These are phyloP conservation scores for Oryzias sinensis DNA, from an alignment of 2,797 vertebrate genomes.

Conservation along the genomic window DNA sequence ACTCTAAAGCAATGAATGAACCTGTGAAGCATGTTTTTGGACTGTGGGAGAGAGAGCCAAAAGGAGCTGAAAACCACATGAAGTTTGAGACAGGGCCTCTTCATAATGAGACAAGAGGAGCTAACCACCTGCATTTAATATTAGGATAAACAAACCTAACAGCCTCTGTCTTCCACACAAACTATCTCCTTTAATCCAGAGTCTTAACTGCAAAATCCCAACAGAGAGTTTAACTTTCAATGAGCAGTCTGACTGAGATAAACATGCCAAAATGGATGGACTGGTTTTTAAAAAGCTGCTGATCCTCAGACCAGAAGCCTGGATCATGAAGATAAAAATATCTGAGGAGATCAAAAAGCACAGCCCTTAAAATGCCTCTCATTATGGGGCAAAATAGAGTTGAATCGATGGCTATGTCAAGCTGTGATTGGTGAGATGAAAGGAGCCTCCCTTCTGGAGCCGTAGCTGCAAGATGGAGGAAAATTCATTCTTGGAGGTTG, in stretches of 20 bases:
- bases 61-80: too few relatives aligned
- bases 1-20: too few relatives aligned
- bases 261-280: slow-evolving; percentile 14
- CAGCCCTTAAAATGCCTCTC: slow-evolving; percentile 48
- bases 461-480: slow-evolving; percentile 24
- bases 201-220: slow-evolving; percentile 19
- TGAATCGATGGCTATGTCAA: slow-evolving; percentile 57
- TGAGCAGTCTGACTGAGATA: slow-evolving; percentile 15
- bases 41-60: too few relatives aligned
- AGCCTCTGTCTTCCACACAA: slow-evolving; percentile 14
- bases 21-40: too few relatives aligned
- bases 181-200: slow-evolving; percentile 19
- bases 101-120: too few relatives aligned
- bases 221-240: slow-evolving; percentile 22
- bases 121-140: slow-evolving; percentile 12
- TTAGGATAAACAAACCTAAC: slow-evolving; percentile 5
- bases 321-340: slow-evolving; percentile 48
- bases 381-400: slow-evolving; percentile 48
- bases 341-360: slow-evolving; percentile 53
- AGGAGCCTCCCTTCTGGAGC: slow-evolving; percentile 37
- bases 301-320: slow-evolving; percentile 31
- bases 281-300: slow-evolving; percentile 30
- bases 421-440: slow-evolving; percentile 58
- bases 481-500: slow-evolving; percentile 40
- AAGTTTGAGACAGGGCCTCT: too few relatives aligned